These are phyloP conservation scores for Emydocephalus ijimae DNA, from an alignment of 2,113 vertebrate genomes.

Conservation along the genomic window DNA sequence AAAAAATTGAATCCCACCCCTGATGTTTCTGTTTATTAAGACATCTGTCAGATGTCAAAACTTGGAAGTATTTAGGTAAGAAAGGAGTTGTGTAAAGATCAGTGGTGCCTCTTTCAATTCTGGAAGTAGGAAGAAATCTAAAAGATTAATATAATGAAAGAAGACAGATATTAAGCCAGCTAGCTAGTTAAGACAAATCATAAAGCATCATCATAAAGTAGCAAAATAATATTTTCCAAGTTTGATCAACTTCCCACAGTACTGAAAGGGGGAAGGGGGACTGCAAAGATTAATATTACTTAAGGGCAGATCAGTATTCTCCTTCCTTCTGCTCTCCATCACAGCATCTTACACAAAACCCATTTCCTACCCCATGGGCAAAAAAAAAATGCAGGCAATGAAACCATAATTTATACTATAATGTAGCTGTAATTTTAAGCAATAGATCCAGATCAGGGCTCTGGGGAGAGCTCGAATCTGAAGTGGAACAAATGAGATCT, in stretches of 20 bases:
- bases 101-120: not conserved
- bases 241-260: not conserved
- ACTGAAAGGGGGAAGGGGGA: not conserved
- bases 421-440: not conserved
- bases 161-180: not conserved
- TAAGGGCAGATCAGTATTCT: not conserved
- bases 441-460: not conserved
- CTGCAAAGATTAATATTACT: not conserved
- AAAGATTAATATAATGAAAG: not conserved
- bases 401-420: not conserved
- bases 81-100: not conserved
- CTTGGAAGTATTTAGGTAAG: not conserved
- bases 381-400: not conserved
- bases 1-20: too few relatives aligned
- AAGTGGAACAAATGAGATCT: not conserved
- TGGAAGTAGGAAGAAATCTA: not conserved
- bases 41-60: not conserved
- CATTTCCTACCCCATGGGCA: not conserved
- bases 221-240: not conserved
- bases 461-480: not conserved
- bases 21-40: not conserved
- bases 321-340: not conserved
- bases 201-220: not conserved
- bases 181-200: not conserved
- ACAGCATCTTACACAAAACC: not conserved